Evolutionary conservation across 2,888 invertebrate genomes (phyloP), one percentile per base, ranked within the genome.

Genomic region (Acanthosepion lycidas): DNA sequence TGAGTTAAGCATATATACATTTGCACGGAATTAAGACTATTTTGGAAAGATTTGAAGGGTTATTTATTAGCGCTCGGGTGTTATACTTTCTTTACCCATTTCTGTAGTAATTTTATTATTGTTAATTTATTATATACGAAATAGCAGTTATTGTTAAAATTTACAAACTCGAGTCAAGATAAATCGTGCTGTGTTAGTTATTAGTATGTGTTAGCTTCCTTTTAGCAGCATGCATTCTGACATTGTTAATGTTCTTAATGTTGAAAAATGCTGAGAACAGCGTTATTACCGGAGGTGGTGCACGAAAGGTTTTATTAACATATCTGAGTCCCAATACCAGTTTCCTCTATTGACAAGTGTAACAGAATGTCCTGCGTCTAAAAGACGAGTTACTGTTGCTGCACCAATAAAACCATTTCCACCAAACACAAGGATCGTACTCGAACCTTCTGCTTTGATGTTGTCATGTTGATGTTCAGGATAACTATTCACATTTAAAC

Each of bases 391-490:
- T 1, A 97, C 97, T n/a, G 97, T 97, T 94, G 97, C 96, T 6
- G 97, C 96, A 33, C 98, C 98, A 28, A 98, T 97, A 95, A 98
- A 97, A 18, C 98, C 98, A 96, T 98, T 98, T 42, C 98, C 98
- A 59, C 98, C 98, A 95, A 98, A 97, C 12, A 97, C 97, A 28
- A 97, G 95, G 78, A 97, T 96, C 6, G 93, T 78, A 78, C 78
- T n/a, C 0, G n/a, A 78, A 78, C n/a, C 26, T n/a, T 42, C 2
- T 42, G 42, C 42, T 42, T 93, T 51, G n/a, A n/a, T n/a, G 92
- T 49, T 93, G 26, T 51, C 53, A 53, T 9, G 8, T 48, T 33
- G 26, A 18, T 9, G 93, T 28, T 23, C 53, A 3, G 93, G 51
- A 28, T 49, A 93, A 49, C n/a, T 33, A n/a, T 78, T 78, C 78